Conservation (phyloP, 1,140 invertebrate species). For the Drosophila tristis region DNA sequence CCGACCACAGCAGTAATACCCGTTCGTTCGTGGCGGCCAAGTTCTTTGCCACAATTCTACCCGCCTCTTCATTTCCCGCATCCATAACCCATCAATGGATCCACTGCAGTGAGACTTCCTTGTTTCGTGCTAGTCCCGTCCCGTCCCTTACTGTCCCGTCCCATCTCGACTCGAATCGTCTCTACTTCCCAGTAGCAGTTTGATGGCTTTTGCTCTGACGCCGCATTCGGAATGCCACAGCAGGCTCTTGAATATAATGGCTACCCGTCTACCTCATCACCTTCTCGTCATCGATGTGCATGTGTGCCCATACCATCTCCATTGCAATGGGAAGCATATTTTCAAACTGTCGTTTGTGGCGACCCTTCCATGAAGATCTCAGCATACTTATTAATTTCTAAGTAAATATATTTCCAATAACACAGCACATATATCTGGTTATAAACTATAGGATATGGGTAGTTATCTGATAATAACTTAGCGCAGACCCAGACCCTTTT, state of each 20-base stretch:
- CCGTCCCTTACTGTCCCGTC: constrained; percentile 35
- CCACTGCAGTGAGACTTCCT: constrained; percentile 70
- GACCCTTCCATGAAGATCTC: constrained; percentile 35
- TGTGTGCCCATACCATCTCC: neutral
- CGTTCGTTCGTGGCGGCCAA: constrained; percentile 66
- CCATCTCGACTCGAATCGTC: constrained; percentile 37
- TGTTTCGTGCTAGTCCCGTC: constrained; percentile 74
- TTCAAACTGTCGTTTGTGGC: constrained; percentile 24
- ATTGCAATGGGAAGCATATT: constrained; percentile 29
- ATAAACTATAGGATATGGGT: neutral
- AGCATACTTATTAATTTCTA: constrained; percentile 27
- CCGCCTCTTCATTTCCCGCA: constrained; percentile 2
- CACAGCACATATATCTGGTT: constrained; percentile 5
- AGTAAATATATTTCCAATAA: constrained; percentile 35
- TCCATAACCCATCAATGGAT: constrained; percentile 30
- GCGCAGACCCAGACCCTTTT: too few relatives aligned
- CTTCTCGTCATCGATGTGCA: constrained; percentile 7
- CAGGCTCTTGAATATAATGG: constrained; percentile 29
- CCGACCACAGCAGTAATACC: constrained; percentile 38
- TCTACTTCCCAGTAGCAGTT: constrained; percentile 69
- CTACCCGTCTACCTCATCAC: constrained; percentile 30
- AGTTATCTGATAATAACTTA: too few relatives aligned
- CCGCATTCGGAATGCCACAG: constrained; percentile 15
- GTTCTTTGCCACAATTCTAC: constrained; percentile 74
- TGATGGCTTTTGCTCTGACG: constrained; percentile 72